These are phyloP conservation scores for Lordiphosa andalusiaca DNA, from an alignment of 2,888 invertebrate species.

Conservation along the genomic window DNA sequence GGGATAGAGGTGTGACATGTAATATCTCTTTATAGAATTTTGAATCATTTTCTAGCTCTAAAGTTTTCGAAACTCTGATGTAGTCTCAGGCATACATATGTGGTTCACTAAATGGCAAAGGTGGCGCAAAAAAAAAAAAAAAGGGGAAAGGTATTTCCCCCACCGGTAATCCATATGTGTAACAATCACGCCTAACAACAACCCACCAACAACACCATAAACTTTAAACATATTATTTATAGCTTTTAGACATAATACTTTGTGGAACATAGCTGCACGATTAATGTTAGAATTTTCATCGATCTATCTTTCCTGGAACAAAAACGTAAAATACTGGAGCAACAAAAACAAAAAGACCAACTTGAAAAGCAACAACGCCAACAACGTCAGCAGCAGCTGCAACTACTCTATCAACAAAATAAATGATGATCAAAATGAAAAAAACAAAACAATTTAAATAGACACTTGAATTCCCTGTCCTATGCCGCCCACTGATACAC, in stretches of 20 bases:
- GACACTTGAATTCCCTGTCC: conserved; percentile 15
- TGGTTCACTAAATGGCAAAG: conserved; percentile 33
- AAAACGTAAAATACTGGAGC: conserved; percentile 84
- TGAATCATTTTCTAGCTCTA: no score
- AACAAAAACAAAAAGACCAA: conserved; percentile 81
- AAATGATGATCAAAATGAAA: conserved; percentile 41
- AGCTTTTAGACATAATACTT: conserved; percentile 46
- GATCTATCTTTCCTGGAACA: conserved; percentile 91
- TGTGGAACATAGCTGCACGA: conserved; percentile 79
- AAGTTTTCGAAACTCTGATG: no score
- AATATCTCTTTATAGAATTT: no score
- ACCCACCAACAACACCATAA: conserved; percentile 18
- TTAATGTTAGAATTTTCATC: conserved; percentile 87
- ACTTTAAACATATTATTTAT: conserved; percentile 26
- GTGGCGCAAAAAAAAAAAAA: conserved; percentile 30
- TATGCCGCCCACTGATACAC: conserved; percentile 4
- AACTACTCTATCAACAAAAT: conserved; percentile 80
- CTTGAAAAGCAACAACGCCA: conserved; percentile 78
- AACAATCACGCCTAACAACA: not conserved
- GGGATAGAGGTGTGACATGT: no score
- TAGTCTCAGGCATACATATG: conserved; percentile 7
- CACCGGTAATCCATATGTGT: conserved; percentile 6
- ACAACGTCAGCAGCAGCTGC: conserved; percentile 77
- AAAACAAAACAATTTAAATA: conserved; percentile 30
- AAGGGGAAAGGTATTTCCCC: conserved; percentile 23